Conservation (phyloP, 2,113 vertebrate species). For the Dendrocopos noguchii region DNA sequence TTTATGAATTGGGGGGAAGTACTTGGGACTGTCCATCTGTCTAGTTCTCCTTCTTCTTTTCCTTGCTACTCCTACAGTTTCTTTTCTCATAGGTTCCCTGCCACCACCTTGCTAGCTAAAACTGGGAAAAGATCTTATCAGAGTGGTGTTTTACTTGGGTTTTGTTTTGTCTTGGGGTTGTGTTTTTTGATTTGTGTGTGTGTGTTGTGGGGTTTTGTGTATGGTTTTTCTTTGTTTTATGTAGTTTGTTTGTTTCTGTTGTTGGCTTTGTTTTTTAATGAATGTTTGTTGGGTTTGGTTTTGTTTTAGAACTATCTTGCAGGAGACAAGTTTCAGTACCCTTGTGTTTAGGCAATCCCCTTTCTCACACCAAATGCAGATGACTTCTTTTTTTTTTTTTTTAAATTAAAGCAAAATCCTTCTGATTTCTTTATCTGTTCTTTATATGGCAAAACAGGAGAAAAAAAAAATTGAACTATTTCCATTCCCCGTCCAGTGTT, state of each 20-base stretch:
- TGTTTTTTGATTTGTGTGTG: not conserved
- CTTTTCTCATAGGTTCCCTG: not conserved
- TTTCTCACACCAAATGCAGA: not conserved
- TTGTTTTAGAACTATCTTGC: not conserved
- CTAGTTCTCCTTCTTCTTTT: not conserved
- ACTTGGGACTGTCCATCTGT: not conserved
- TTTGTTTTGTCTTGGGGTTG: not conserved
- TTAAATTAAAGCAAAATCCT: not conserved
- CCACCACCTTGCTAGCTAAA: rapidly evolving
- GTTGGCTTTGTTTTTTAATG: no score
- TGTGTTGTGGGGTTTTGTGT: not conserved
- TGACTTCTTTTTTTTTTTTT: not conserved
- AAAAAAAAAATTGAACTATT: not conserved
- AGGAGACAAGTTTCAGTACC: not conserved
- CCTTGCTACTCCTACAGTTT: not conserved
- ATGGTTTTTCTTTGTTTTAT: no score
- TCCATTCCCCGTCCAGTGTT: not conserved
- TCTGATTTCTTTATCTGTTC: not conserved
- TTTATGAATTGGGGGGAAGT: not conserved
- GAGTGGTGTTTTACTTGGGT: not conserved
- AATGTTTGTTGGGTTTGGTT: not conserved
- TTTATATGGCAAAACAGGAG: not conserved
- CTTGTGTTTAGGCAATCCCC: not conserved
- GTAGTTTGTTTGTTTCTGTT: no score
- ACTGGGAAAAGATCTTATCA: not conserved